phyloP scores from a whole-genome alignment of 2,888 invertebrate species.

The Chaetogeoica ovagalla region DNA sequence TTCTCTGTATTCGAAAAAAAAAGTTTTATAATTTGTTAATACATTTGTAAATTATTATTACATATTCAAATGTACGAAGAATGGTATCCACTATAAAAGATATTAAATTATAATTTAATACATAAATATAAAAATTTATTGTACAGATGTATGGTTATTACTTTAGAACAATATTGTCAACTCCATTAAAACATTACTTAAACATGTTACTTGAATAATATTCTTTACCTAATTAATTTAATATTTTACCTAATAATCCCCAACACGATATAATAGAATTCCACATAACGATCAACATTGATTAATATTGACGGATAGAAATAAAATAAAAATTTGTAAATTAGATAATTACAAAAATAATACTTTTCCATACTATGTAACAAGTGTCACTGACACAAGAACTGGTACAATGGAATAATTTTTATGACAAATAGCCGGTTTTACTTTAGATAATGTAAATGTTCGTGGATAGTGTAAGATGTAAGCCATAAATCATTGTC shows the following conservation, averaged over 20 bases:
- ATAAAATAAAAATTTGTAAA: not conserved
- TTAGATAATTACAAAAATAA: not conserved
- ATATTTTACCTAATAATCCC: slow-evolving; percentile 38
- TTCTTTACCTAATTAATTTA: not conserved
- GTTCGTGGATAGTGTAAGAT: slow-evolving; percentile 6
- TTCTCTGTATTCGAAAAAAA: slow-evolving; percentile 21
- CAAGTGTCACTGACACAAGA: slow-evolving; percentile 1
- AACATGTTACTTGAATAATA: not conserved
- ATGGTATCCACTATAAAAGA: no score
- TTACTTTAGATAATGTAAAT: not conserved
- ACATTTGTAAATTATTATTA: no score
- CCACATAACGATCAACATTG: slow-evolving; percentile 28
- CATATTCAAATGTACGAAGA: no score
- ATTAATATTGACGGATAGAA: not conserved
- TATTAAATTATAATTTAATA: not conserved
- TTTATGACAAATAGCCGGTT: not conserved
- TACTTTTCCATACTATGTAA: not conserved
- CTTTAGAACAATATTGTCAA: not conserved
- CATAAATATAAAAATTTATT: not conserved
- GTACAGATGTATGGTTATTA: not conserved
- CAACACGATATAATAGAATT: slow-evolving; percentile 40
- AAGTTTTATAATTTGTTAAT: not conserved
- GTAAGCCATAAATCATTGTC: slow-evolving; percentile 34
- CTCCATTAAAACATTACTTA: not conserved
- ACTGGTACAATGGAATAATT: not conserved